A percentile compares a stretch with the other conserved stretches of the same genome.
These are phyloP conservation scores for Mythimna ferrago DNA, from an alignment of 2,888 invertebrate genomes.

Conservation along the genomic window DNA sequence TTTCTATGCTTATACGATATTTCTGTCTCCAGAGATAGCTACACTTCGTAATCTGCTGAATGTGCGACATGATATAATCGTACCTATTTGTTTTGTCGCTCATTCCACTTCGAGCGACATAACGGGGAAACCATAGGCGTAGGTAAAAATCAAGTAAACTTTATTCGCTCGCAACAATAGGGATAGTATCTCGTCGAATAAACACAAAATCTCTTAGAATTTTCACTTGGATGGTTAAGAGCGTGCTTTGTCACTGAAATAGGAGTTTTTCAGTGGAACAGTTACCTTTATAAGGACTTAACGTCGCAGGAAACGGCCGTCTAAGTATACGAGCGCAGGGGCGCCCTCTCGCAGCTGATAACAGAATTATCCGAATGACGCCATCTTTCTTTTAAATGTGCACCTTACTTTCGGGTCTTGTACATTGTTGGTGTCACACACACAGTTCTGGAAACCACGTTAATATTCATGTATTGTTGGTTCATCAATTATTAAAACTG, in stretches of 20 bases:
- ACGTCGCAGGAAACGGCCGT: conserved; percentile 87
- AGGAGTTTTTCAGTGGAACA: conserved; percentile 87
- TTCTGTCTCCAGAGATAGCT: conserved; percentile 82
- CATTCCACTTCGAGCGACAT: conserved; percentile 71
- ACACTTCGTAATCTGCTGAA: conserved; percentile 82
- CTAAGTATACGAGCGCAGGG: conserved; percentile 87
- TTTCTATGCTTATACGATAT: conserved; percentile 84
- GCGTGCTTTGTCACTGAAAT: conserved; percentile 85
- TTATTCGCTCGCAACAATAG: conserved; percentile 73
- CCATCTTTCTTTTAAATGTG: conserved; percentile 92
- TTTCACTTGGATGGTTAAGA: conserved; percentile 84
- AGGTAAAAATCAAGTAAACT: conserved; percentile 70
- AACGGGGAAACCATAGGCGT: conserved; percentile 74
- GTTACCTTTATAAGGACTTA: conserved; percentile 89
- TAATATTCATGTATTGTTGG: conserved; percentile 64
- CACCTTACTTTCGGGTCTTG: conserved; percentile 86
- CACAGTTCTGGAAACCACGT: conserved; percentile 35
- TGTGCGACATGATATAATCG: conserved; percentile 79
- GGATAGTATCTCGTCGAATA: conserved; percentile 73
- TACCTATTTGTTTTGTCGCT: conserved; percentile 78
- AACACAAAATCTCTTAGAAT: conserved; percentile 80
- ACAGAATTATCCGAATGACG: conserved; percentile 92
- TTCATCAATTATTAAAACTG: conserved; percentile 60
- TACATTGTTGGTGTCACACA: conserved; percentile 71
- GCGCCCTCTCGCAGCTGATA: conserved; percentile 90